Evolutionary conservation across 2,888 invertebrate species (phyloP), one percentile per base, ranked within the genome.

Genomic region (Villa cingulata): DNA sequence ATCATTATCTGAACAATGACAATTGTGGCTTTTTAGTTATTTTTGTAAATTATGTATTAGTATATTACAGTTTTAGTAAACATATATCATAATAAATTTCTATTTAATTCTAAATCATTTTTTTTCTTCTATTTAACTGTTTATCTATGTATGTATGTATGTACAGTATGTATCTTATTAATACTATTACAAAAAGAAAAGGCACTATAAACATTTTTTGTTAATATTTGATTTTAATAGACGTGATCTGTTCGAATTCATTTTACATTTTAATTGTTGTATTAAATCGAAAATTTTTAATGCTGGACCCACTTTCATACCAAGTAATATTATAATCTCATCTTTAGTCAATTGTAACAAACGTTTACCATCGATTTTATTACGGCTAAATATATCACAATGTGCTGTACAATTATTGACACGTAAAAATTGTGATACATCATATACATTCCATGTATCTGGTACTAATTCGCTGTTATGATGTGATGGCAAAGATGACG

Each of bases 261-360:
- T 54, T 54, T 87, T 86, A 66, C 81, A 82, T 72, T 89, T 90
- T 45, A 94, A 74, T 64, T 91, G 89, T 62, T 90, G 87, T 62
- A 95, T 87, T 55, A 95, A 77, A 72, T 94, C 90, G 63, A 79
- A 86, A 59, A 95, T 91, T 74, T 94, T 94, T 51, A 95, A 69
- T 17, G 92, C 90, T 9, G 94, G 94, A 2, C 94, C 94, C 50
- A 95, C 91, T 75, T 92, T 94, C 78, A 88, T 91, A 56, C 88
- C 86, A 20, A 91, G 81, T 53, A 91, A 72, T 59, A 84, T 85
- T 58, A 92, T 81, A 53, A 95, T 86, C 70, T 92, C 85, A 64
- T 92, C 91, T 72, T 92, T 90, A 43, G 83, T 83, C 50, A 95
- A 72, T 54, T 80, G 77, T 51, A 94, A 72, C 62, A 95, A 73